Evolutionary conservation across 1,140 invertebrate genomes (phyloP).

Genomic region (Drosophila auraria): DNA sequence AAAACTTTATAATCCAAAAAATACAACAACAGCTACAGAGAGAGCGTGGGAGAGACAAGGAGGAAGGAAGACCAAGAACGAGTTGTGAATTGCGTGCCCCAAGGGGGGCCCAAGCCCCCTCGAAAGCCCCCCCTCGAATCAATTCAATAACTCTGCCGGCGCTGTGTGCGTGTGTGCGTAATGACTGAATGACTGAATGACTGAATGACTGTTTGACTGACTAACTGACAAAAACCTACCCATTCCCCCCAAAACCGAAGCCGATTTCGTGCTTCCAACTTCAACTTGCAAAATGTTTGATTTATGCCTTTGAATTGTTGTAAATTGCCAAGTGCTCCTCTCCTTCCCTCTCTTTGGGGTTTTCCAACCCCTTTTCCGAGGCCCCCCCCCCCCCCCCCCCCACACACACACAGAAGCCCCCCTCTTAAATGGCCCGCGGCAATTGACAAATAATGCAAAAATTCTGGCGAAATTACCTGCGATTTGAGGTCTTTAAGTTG

Average conservation of each 20-base stretch:
- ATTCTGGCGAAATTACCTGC: slow-evolving; percentile 70
- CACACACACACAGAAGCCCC: too few species aligned
- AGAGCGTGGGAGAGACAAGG: neutral
- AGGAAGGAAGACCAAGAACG: slow-evolving; percentile 22
- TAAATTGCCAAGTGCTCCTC: slow-evolving; percentile 58
- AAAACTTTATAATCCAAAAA: slow-evolving; percentile 84
- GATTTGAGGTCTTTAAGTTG: slow-evolving; percentile 54
- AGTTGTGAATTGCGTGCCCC: slow-evolving; percentile 35
- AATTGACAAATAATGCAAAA: slow-evolving; percentile 81
- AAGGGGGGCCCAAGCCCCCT: slow-evolving; percentile 5
- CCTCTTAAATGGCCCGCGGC: slow-evolving; percentile 18
- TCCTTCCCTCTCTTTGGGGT: neutral
- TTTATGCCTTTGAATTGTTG: slow-evolving; percentile 80
- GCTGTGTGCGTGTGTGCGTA: slow-evolving; percentile 75
- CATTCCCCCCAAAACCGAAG: too few species aligned
- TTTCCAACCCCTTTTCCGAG: neutral
- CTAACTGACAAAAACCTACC: slow-evolving; percentile 33
- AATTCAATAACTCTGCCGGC: slow-evolving; percentile 72
- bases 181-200: slow-evolving; percentile 62
- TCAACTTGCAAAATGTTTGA: slow-evolving; percentile 78
- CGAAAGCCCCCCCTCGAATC: slow-evolving; percentile 45
- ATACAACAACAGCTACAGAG: slow-evolving; percentile 49
- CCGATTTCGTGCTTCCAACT: slow-evolving; percentile 49
- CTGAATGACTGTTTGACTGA: slow-evolving; percentile 57
- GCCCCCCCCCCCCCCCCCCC: neutral